A percentile compares a stretch with the other conserved stretches of the same genome.
These are phyloP conservation scores for Catagonus wagneri DNA, from an alignment of 2,113 vertebrate genomes.

Conservation along the genomic window DNA sequence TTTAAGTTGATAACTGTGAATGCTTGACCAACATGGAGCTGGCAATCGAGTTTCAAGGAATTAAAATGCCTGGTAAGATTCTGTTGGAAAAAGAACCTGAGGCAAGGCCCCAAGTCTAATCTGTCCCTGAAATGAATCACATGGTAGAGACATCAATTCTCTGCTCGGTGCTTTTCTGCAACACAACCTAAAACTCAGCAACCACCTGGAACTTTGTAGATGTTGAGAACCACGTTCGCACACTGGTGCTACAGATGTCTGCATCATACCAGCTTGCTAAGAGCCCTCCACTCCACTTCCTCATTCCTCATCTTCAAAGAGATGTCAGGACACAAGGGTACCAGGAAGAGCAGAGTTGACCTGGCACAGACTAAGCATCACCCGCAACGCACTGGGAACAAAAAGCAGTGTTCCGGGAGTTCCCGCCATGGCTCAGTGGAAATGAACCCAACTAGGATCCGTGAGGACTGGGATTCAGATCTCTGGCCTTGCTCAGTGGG, in stretches of 20 bases:
- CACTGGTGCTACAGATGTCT: rapidly evolving
- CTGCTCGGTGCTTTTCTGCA: background rate
- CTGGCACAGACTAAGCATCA: no score
- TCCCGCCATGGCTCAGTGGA: no score
- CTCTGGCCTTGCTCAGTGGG: no score
- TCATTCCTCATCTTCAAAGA: background rate
- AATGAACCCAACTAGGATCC: no score
- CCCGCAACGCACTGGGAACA: rapidly evolving
- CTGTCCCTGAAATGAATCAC: background rate
- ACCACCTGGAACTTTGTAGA: background rate
- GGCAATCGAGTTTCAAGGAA: background rate
- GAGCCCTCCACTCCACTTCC: no score
- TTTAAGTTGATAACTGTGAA: background rate
- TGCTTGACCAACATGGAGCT: no score
- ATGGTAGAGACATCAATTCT: background rate
- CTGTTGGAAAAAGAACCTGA: background rate
- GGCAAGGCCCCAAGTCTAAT: background rate
- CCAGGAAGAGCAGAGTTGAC: background rate
- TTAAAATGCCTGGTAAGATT: background rate
- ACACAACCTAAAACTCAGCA: no score
- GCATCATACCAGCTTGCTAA: rapidly evolving
- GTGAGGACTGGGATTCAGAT: no score
- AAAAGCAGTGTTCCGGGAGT: background rate
- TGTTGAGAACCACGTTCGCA: background rate
- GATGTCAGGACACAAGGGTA: background rate